phyloP scores from a whole-genome alignment of 92 coral and sea anemone species.

The Metridium senile region DNA sequence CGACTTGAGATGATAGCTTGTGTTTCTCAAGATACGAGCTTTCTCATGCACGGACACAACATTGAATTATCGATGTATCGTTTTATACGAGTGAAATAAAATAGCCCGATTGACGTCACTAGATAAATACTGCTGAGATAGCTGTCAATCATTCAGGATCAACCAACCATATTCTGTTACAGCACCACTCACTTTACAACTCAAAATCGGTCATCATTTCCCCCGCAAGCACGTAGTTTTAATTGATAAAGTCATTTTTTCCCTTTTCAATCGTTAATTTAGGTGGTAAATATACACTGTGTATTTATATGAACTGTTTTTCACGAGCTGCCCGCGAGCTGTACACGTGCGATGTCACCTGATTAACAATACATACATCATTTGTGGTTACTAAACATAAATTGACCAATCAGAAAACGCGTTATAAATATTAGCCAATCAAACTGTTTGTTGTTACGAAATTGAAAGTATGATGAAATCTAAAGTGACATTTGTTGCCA shows the following conservation, averaged over 20 bases:
- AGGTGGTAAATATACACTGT: background rate
- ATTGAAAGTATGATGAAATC: background rate
- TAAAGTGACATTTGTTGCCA: background rate
- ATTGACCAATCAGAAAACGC: background rate
- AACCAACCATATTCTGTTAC: background rate
- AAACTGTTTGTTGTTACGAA: slow-evolving; percentile 13
- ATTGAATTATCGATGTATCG: slow-evolving; percentile 15
- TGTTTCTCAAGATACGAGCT: background rate
- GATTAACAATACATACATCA: background rate
- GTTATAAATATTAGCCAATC: slow-evolving; percentile 14
- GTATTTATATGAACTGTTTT: background rate
- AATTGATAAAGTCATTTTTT: background rate
- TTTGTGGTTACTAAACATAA: background rate
- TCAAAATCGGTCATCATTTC: background rate
- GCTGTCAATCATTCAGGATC: slow-evolving; percentile 7
- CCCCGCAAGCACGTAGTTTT: background rate
- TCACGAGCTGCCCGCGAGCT: slow-evolving; percentile 13
- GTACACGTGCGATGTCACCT: slow-evolving; percentile 13
- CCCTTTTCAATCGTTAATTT: background rate
- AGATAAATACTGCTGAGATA: slow-evolving; percentile 23
- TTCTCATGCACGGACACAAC: slow-evolving; percentile 2
- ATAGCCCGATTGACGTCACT: slow-evolving; percentile 43
- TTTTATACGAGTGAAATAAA: slow-evolving; percentile 18
- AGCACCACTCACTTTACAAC: background rate
- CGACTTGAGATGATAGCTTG: background rate